These are phyloP conservation scores for Anolis sagrei DNA, from an alignment of 2,113 vertebrate species.

Conservation along the genomic window DNA sequence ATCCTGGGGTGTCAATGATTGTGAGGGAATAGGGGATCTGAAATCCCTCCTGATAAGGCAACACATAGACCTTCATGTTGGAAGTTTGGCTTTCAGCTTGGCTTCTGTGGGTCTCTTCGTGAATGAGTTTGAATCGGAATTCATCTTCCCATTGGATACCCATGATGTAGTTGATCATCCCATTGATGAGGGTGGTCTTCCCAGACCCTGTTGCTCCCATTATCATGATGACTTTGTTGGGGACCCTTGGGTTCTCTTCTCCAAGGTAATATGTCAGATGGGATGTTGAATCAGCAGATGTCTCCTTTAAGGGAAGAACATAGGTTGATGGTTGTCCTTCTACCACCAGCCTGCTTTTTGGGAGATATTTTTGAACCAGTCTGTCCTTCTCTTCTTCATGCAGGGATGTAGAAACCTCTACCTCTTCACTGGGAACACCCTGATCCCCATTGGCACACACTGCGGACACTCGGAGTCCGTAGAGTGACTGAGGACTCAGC, in stretches of 20 bases:
- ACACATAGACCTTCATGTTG: conserved; percentile 63
- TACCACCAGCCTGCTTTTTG: conserved; percentile 41
- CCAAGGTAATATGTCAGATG: background rate
- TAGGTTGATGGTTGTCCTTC: background rate
- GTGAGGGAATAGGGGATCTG: conserved; percentile 57
- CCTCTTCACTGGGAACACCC: background rate
- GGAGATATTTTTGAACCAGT: conserved; percentile 8
- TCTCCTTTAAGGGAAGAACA: background rate
- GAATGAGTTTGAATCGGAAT: conserved; percentile 56
- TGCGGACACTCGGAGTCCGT: background rate
- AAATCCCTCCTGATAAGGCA: conserved; percentile 58
- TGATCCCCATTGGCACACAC: background rate
- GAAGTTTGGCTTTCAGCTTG: conserved; percentile 69
- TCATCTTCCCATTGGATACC: conserved; percentile 46
- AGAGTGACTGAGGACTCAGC: background rate
- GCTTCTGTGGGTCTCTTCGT: conserved; percentile 38
- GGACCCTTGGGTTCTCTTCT: background rate
- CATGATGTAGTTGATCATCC: conserved; percentile 39
- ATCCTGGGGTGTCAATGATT: conserved; percentile 73
- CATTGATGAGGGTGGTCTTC: conserved; percentile 66
- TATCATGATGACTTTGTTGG: conserved; percentile 38
- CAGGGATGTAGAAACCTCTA: background rate
- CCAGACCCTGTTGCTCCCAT: conserved; percentile 66
- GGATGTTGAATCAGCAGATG: too few species aligned
- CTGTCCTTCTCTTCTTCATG: background rate